phyloP scores from a whole-genome alignment of 92 coral and sea anemone genomes.

The Anthopleura xanthogrammica region DNA sequence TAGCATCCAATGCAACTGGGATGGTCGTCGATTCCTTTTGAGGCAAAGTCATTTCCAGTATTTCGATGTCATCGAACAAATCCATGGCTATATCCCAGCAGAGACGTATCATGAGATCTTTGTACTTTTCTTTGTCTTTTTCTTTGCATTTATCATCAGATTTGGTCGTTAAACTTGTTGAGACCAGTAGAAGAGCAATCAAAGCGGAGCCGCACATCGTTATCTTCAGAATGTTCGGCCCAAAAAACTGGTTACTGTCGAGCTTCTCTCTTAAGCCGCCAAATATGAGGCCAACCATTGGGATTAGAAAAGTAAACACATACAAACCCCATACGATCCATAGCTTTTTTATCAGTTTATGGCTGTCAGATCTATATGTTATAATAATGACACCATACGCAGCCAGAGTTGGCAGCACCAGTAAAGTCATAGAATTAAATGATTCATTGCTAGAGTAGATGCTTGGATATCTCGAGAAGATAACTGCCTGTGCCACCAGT shows the following conservation, averaged over 20 bases:
- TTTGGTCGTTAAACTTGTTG: slow-evolving; percentile 2
- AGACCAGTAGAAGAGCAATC: slow-evolving; percentile 12
- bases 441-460: neutral
- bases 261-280: slow-evolving; percentile 11
- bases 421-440: neutral
- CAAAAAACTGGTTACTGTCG: slow-evolving; percentile 3
- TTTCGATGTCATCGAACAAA: slow-evolving; percentile 16
- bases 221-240: slow-evolving; percentile 20
- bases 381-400: neutral
- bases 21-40: neutral
- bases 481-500: neutral
- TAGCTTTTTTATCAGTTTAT: neutral
- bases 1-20: neutral
- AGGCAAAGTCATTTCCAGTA: neutral
- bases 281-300: slow-evolving; percentile 7
- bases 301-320: neutral
- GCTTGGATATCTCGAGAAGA: neutral
- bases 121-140: too few relatives aligned
- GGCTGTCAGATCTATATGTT: too few relatives aligned
- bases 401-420: neutral
- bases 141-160: too few relatives aligned
- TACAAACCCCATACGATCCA: neutral
- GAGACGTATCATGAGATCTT: too few relatives aligned
- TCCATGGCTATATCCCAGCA: slow-evolving; percentile 12
- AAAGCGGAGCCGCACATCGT: slow-evolving; percentile 20